Evolutionary conservation across 2,888 invertebrate species (phyloP).

Genomic region (Onchidella celtica): DNA sequence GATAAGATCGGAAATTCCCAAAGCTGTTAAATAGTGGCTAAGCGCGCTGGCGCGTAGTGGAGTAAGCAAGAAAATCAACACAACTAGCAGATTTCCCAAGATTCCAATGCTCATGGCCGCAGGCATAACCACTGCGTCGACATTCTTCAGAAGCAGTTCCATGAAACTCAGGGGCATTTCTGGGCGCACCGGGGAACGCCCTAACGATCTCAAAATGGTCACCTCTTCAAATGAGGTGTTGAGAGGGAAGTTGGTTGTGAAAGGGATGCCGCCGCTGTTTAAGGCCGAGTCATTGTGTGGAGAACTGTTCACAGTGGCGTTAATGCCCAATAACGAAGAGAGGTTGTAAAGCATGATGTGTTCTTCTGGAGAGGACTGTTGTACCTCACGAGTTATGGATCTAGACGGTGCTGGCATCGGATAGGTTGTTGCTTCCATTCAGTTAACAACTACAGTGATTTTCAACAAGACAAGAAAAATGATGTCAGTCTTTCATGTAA

Average conservation of each 20-base stretch:
- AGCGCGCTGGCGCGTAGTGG: conserved; percentile 49
- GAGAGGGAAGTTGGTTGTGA: neutral
- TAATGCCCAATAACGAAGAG: neutral
- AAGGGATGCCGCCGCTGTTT: neutral
- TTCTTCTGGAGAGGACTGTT: neutral
- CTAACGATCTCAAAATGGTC: neutral
- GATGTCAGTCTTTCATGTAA: too few species aligned
- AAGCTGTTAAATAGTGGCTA: conserved; percentile 55
- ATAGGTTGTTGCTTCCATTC: too few species aligned
- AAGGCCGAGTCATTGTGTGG: neutral
- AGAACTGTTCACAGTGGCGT: neutral
- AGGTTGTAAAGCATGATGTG: conserved; percentile 12
- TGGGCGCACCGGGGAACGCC: neutral
- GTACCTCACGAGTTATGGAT: too few species aligned
- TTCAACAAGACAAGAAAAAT: too few species aligned
- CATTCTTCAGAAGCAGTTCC: neutral
- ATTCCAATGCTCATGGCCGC: conserved; percentile 51
- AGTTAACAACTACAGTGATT: too few species aligned
- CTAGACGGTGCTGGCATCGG: too few species aligned
- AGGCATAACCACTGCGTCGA: conserved; percentile 50
- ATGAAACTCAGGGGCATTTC: neutral
- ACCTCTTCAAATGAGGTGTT: conserved; percentile 5
- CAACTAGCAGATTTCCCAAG: conserved; percentile 46
- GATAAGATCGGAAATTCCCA: conserved; percentile 53
- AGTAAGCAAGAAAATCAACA: conserved; percentile 49